A percentile compares a stretch with the other conserved stretches of the same genome.
These are phyloP conservation scores for Acanthisitta chloris DNA, from an alignment of 2,113 vertebrate species.

Conservation along the genomic window DNA sequence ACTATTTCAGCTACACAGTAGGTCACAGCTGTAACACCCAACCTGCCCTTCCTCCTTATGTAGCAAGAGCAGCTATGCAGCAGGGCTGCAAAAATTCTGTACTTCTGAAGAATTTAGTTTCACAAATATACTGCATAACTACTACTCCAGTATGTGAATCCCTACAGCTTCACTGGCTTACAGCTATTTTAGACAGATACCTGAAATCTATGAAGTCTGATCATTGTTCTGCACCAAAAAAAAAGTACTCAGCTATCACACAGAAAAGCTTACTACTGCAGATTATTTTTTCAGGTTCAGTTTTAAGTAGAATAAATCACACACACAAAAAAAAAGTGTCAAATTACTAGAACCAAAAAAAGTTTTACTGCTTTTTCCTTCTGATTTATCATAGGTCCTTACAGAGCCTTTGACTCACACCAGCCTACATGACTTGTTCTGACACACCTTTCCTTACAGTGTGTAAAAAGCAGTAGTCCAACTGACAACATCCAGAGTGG, in stretches of 20 bases:
- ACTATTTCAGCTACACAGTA: neutral
- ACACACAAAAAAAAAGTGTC: neutral
- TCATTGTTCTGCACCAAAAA: neutral
- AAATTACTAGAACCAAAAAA: neutral
- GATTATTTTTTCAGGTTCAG: neutral
- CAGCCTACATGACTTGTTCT: neutral
- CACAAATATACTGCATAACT: neutral
- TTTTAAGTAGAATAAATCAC: neutral
- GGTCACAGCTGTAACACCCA: neutral
- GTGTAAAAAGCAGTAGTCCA: neutral
- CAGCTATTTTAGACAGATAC: neutral
- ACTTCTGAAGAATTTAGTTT: neutral
- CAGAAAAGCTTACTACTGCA: neutral
- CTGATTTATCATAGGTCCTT: neutral
- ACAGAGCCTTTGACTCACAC: neutral
- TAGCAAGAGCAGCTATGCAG: neutral
- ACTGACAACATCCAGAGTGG: neutral
- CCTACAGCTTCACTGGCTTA: neutral
- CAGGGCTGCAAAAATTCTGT: neutral
- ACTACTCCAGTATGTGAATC: neutral
- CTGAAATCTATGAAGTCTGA: neutral
- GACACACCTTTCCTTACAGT: neutral
- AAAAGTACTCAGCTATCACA: neutral
- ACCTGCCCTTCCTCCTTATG: neutral
- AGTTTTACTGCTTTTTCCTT: neutral